A percentile compares a stretch with the other conserved stretches of the same genome.
Evolutionary conservation across 2,888 invertebrate genomes (phyloP).

Genomic region (Aleiodes testaceus): DNA sequence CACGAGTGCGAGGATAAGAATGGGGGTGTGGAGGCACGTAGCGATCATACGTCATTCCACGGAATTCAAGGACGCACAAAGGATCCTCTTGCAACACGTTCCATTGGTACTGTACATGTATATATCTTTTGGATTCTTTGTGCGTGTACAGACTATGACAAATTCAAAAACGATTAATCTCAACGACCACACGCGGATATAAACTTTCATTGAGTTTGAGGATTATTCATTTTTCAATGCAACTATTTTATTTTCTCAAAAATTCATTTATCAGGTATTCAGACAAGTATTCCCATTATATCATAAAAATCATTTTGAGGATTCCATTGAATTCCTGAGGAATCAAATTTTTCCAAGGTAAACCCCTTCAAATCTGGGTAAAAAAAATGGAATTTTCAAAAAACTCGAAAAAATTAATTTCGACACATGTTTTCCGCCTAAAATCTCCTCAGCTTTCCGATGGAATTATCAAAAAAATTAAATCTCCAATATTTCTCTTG

Average conservation of each 20-base stretch:
- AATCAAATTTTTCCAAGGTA: no score
- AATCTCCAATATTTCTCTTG: no score
- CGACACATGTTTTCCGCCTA: no score
- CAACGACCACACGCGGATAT: constrained; percentile 39
- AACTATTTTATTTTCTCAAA: neutral
- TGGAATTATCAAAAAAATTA: no score
- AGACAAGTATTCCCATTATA: no score
- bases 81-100: constrained; percentile 31
- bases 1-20: constrained; percentile 32
- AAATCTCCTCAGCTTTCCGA: no score
- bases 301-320: no score
- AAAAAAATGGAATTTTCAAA: no score
- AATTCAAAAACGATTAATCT: constrained; percentile 52
- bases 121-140: constrained; percentile 25
- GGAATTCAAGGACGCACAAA: constrained; percentile 33
- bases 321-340: no score
- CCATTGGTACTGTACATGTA: constrained; percentile 17
- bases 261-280: neutral
- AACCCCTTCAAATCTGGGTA: no score
- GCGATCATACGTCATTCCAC: constrained; percentile 44
- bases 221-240: constrained; percentile 9
- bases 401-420: no score
- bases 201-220: constrained; percentile 23
- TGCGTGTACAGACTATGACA: constrained; percentile 49
- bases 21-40: constrained; percentile 45